Evolutionary conservation across 2,888 invertebrate genomes (phyloP), one percentile per base, ranked within the genome.

Genomic region (Euproctis similis): DNA sequence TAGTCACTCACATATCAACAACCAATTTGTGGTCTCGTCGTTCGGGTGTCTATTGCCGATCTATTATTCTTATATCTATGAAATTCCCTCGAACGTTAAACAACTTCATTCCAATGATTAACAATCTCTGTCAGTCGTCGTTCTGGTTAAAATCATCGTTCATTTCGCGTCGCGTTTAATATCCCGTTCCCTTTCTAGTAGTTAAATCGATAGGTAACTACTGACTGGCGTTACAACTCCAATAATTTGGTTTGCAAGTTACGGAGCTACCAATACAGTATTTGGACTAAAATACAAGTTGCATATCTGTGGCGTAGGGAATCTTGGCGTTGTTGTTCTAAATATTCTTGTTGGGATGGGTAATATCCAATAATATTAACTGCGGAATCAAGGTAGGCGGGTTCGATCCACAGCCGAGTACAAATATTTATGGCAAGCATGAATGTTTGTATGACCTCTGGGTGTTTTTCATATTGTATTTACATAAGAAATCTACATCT

Each of bases 301-400:
- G 37, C 39, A 42, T 40, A 10, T 4, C 33, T 36, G 34, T 28
- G 27, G 22, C 35, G 22, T 38, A 32, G 43, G 41, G 46, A 47
- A 48, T 53, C 42, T 43, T 31, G 43, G 50, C 33, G 39, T 43
- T 56, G 43, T 34, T 43, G 42, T 46, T 50, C n/a, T 52, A 57
- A 59, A 58, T 54, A 57, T 54, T 53, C n/a, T n/a, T n/a, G n/a
- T n/a, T n/a, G n/a, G n/a, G n/a, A n/a, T n/a, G n/a, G n/a, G n/a
- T n/a, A n/a, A n/a, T n/a, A n/a, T n/a, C n/a, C n/a, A n/a, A n/a
- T n/a, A n/a, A n/a, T n/a, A n/a, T n/a, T n/a, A n/a, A n/a, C n/a
- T n/a, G n/a, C n/a, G n/a, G n/a, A n/a, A n/a, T n/a, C n/a, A n/a
- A n/a, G n/a, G n/a, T n/a, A n/a, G n/a, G n/a, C n/a, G n/a, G n/a